These are phyloP conservation scores for Varecia variegata DNA, from an alignment of 2,797 vertebrate genomes.

Conservation along the genomic window DNA sequence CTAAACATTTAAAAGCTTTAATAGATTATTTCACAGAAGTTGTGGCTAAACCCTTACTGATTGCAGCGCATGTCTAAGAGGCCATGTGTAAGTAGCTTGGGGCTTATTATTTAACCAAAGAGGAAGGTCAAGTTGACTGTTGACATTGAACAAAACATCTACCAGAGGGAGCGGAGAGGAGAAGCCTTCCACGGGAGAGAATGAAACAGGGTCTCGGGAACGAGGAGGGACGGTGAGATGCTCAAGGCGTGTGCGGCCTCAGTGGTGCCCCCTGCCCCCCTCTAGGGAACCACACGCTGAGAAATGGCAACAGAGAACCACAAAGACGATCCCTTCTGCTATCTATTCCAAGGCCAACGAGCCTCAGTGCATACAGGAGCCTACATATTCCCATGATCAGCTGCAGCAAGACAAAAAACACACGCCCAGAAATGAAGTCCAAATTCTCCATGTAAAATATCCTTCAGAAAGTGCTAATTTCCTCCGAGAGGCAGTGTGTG, in stretches of 20 bases:
- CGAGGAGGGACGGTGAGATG: rapidly evolving
- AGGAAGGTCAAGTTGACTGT: neutral
- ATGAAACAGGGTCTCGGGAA: neutral
- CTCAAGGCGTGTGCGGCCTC: no score
- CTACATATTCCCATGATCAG: rapidly evolving
- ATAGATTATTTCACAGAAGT: neutral
- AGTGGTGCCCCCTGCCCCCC: no score
- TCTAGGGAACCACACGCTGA: rapidly evolving
- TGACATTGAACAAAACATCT: neutral
- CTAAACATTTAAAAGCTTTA: neutral
- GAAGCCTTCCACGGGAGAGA: no score
- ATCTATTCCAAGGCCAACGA: neutral
- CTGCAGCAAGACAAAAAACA: neutral
- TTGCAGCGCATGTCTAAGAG: rapidly evolving
- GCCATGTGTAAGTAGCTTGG: rapidly evolving
- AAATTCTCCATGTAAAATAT: neutral
- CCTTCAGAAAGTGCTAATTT: neutral
- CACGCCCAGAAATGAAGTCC: neutral
- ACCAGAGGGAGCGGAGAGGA: rapidly evolving
- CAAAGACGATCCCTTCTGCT: rapidly evolving
- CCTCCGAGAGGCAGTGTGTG: neutral
- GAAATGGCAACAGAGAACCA: neutral
- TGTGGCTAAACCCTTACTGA: neutral
- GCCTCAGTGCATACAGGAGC: no score
- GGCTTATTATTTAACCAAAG: neutral